Base-by-base conservation (phyloP, 2,113 vertebrate genomes). In the Mormoops blainvillei region DNA sequence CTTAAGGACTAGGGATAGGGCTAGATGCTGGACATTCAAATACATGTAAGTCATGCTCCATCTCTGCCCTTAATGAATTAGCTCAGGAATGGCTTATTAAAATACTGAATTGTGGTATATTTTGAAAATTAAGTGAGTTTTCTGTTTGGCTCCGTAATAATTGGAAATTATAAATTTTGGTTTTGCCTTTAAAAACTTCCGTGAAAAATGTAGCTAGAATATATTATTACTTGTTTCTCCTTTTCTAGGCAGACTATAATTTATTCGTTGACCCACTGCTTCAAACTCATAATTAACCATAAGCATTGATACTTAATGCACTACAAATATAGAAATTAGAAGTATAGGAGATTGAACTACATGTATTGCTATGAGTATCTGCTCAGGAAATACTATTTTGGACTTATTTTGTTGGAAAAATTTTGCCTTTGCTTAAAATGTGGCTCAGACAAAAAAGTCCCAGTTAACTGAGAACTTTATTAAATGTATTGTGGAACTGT, bases 261-360 rank as follows among this genome's bases (percentile, higher is more conserved):
- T 94, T 89, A 86, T 92, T 91, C 22, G 71, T 87, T 94, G 54
- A 76, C 11, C 43, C 14, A 45, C 36, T 26, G 9, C 41, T 81
- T 96, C 43, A 91, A 84, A 80, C 71, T 96, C 56, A 81, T 83
- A 94, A 63, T 95, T 70, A 92, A 70, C 54, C 45, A 13, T 63
- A 76, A 89, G 14, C 61, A 87, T 50, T 78, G 54, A 86, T 89
- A 76, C 67, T 89, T 87, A 77, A 82, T 95, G 13, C 63, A 71
- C 10, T 93, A 24, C 4, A 90, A 9, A 83, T 76, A 96, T 4
- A 91, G 67, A 77, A 92, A 74, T 77, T 52, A 38, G 13, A 89
- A 24, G 33, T 83, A 2, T 74, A 65, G 77, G 43, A 94, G 85
- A 93, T 28, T 76, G 65, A 82, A 8, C 26, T 92, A 90, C 85